Base-by-base conservation (phyloP, 2,797 vertebrate species). In the Tachyglossus aculeatus region DNA sequence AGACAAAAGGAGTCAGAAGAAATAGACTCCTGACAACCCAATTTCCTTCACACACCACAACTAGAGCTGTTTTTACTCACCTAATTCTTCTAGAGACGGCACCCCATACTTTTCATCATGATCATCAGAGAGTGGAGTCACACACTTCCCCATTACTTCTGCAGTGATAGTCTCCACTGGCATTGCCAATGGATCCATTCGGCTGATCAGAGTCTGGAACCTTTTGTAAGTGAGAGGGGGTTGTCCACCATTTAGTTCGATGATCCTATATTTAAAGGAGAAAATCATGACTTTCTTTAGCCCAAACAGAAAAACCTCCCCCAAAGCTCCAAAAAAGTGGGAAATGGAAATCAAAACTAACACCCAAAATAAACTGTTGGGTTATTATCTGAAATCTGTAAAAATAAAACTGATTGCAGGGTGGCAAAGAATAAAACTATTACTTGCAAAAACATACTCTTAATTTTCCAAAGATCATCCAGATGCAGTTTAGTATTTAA, bases 221-320 rank as follows among this genome's bases (percentile, higher is more conserved):
- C 96, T 90, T 88, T 99, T 99, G 81, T 99, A 99, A 39, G 98
- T 99, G 74, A 98, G 95, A 77, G 98, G 97, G 1, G 97, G 96
- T 72, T 97, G 98, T 16, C 97, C 97, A 53, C 96, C 96, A 57
- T 99, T 99, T 62, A 97, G 74, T 89, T 99, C 96, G 87, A 98
- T 99, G 88, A 99, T 98, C 93, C 98, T 99, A 72, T 48, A 6
- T 69, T 65, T 36, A 29, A 4, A 57, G 74, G 44, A 77, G n/a
- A 40, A 16, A 61, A 50, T 48, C 66, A 29, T 12, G 71, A 66
- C 64, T 36, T 37, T 19, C 56, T 36, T 78, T 56, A 77, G 37
- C 43, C 61, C 37, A 10, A 24, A 61, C 47, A 67, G 64, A 51
- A 9, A 31, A 34, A 48, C 22, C 47, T 15, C 61, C 24, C 63